Base-by-base conservation (phyloP, 2,797 vertebrate genomes). In the Myripristis murdjan region DNA sequence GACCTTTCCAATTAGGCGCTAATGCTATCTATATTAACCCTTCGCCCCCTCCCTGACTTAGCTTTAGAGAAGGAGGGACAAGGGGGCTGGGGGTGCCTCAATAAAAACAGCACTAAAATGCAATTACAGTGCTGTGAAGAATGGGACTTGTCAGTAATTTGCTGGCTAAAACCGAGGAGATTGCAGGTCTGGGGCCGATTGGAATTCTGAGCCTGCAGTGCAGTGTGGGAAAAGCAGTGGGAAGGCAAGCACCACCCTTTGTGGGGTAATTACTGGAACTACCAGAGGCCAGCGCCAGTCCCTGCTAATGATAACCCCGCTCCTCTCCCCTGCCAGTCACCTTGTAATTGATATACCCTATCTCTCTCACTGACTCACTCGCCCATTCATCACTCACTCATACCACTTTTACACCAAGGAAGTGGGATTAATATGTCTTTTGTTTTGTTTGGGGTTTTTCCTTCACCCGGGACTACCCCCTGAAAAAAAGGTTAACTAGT, bases 211-310 rank as follows among this genome's bases (percentile, higher is more conserved):
- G 93, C 92, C 90, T 94, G 94, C 90, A 92, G 91, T 93, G 92
- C 91, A 91, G 93, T 95, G 95, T 95, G 95, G 94, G 94, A 95
- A 95, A 94, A 93, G 82, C 93, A 95, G 94, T 94, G 91, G 93
- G 93, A 94, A 89, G 92, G 93, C 94, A 88, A 93, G 92, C 90
- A 93, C 87, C 91, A 88, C 89, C 92, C 92, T 94, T 94, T 95
- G 94, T 94, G 92, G 92, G 83, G 91, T 95, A 95, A 95, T 95
- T 95, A 94, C 94, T 94, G 94, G 93, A 95, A 95, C 94, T 93
- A 93, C 84, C 91, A 89, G 89, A 92, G 93, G 89, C 91, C 93
- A 93, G 92, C 89, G 89, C 90, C 86, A 91, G 92, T 80, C 92
- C 87, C 89, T 86, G 88, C 93, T 95, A 94, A 95, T 95, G 93